A percentile compares a stretch with the other conserved stretches of the same genome.
Evolutionary conservation across 2,113 vertebrate species (phyloP).

Genomic region (Recurvirostra avosetta): DNA sequence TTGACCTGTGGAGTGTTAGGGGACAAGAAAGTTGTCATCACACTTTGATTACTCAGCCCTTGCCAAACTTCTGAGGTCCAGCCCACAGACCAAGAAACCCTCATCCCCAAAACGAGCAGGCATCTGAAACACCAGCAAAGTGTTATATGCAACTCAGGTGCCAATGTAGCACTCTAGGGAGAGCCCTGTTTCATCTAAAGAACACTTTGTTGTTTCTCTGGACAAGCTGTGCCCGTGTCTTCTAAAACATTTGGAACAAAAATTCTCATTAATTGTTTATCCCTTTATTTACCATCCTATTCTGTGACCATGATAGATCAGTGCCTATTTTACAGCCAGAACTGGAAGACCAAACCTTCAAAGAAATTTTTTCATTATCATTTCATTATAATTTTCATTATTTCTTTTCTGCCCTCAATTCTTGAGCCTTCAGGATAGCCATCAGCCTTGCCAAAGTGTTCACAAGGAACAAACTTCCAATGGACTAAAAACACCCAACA

Average conservation of each 20-base stretch:
- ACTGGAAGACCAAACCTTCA: neutral
- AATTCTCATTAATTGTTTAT: neutral
- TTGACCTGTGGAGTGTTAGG: neutral
- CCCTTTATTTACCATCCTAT: neutral
- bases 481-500: neutral
- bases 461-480: neutral
- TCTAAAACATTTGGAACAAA: neutral
- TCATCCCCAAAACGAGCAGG: neutral
- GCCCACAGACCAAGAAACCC: neutral
- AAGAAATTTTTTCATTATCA: neutral
- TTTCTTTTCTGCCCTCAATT: neutral
- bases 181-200: neutral
- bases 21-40: neutral
- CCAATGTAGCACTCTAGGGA: neutral
- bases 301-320: neutral
- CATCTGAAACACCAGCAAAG: neutral
- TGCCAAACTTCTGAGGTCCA: neutral
- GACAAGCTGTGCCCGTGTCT: neutral
- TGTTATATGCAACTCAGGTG: neutral
- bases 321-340: neutral
- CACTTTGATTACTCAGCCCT: neutral
- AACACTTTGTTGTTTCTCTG: neutral
- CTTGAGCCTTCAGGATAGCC: neutral
- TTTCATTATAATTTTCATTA: too few species aligned
- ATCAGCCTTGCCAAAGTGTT: neutral